phyloP scores from a whole-genome alignment of 2,113 vertebrate genomes.

The Ardeotis arabs region DNA sequence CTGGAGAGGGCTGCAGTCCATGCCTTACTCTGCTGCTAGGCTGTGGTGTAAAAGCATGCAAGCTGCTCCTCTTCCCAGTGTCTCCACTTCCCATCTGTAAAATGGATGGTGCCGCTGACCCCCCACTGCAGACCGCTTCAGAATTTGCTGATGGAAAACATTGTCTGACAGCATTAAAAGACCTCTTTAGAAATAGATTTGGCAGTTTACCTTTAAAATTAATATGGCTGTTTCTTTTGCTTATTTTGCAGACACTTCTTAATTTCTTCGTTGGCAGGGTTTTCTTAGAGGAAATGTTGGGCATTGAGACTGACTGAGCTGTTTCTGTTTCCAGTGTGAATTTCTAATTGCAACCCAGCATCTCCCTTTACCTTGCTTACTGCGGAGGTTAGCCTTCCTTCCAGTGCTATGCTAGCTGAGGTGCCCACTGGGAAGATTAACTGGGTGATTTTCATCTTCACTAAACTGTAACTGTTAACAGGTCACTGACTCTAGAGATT shows the following conservation, averaged over 20 bases:
- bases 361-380: not conserved
- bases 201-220: not conserved
- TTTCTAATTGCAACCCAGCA: not conserved
- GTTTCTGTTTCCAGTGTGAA: not conserved
- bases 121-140: not conserved
- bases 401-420: not conserved
- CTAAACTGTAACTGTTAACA: not conserved
- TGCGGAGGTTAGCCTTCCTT: not conserved
- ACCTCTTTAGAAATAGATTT: not conserved
- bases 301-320: not conserved
- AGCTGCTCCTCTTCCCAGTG: not conserved
- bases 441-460: not conserved
- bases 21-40: not conserved
- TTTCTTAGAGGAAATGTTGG: not conserved
- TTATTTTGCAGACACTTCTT: not conserved
- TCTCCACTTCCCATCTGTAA: not conserved
- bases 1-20: not conserved
- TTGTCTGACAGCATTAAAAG: not conserved
- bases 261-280: not conserved
- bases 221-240: not conserved
- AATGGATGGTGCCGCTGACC: not conserved
- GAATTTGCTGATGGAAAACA: not conserved
- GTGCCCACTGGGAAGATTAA: not conserved
- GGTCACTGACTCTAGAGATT: not conserved
- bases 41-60: not conserved